Evolutionary conservation across 2,797 vertebrate species (phyloP), one percentile per base, ranked within the genome.

Genomic region (Melopsittacus undulatus): DNA sequence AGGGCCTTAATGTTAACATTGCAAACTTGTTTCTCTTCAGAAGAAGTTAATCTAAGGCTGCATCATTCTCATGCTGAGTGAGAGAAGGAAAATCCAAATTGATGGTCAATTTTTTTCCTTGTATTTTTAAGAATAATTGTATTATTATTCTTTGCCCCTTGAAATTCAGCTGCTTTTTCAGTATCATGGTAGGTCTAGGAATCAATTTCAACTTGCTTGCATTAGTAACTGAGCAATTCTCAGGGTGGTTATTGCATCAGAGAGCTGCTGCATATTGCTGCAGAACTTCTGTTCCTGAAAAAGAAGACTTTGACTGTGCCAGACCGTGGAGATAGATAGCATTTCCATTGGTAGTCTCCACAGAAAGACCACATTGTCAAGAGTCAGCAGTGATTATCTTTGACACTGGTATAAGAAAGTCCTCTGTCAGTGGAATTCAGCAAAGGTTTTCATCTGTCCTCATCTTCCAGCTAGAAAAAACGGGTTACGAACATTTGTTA

Each of bases 201-300:
- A 89, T 87, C 51, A 61, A 48, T 93, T 93, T 91, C 72, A 74
- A 7, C 48, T 87, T 80, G 24, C 54, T 89, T 91, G 32, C 68
- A 85, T 93, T 89, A 85, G 48, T 93, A 91, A 87, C 27, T 29
- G 30, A 79, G 21, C 48, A 79, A 74, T 92, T 87, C 51, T 85
- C 78, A 32, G 19, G 4, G 12, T 20, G 84, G 18, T 14, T 78
- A 76, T 88, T 69, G 69, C 19, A 38, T 12, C 40, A 73, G 54
- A 69, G 24, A 82, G 30, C 34, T 84, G 20, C 20, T 89, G 49
- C 27, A 12, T 42, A 4, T 56, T 95, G 29, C 14, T 18, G 8
- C 46, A 89, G 57, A 90, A 40, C 32, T 73, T 54, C 70, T 92
- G 57, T 19, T 81, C n/a, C 30, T 79, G 40, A 76, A 82, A 69